Evolutionary conservation across 1,140 invertebrate species (phyloP), one percentile per base, ranked within the genome.

Genomic region (Trachymyrmex cornetzi): DNA sequence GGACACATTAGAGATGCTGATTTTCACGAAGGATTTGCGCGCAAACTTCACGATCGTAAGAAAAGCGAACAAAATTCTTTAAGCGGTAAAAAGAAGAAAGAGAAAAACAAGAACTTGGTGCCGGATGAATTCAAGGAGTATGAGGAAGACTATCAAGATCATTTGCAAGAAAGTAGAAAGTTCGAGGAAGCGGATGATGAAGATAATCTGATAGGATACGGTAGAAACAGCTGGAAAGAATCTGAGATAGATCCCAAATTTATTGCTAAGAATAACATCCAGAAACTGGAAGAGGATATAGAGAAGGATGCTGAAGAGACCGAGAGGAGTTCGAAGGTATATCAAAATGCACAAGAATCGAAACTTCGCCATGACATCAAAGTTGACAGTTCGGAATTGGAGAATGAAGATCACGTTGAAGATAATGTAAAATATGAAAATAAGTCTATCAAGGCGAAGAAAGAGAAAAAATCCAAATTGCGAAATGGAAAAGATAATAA

Each of bases 1-100:
- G 97, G 97, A 48, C 97, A 97, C 93, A 95, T 97, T 69, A 97
- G 97, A 89, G 96, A 97, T 87, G 97, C 97, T 0, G 94, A 96
- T 87, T 95, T 96, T 55, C 90, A 95, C 19, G 95, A 96, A 86
- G 94, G 90, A 5, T 95, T 93, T 84, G 93, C 92, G 6, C 93
- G 88, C 53, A 95, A 94, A 69, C 80, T 93, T 5, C 79, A 87
- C 12, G 91, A 94, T 38, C 88, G 82, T 11, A 85, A 89, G 53
- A 75, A 89, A 57, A 87, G 4, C 0, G 86, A 6, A 57, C 14
- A 59, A 19, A 69, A 82, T 2, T 14, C 16, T 0, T 16, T 30
- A 44, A 72, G 77, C 0, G 74, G 19, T 0, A 75, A 84, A 22
- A 30, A 22, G 0, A 67, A 48, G 24, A 34, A 64, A 12, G 34